These are phyloP conservation scores for Rhabdornis inornatus DNA, from an alignment of 2,113 vertebrate species.

Conservation along the genomic window DNA sequence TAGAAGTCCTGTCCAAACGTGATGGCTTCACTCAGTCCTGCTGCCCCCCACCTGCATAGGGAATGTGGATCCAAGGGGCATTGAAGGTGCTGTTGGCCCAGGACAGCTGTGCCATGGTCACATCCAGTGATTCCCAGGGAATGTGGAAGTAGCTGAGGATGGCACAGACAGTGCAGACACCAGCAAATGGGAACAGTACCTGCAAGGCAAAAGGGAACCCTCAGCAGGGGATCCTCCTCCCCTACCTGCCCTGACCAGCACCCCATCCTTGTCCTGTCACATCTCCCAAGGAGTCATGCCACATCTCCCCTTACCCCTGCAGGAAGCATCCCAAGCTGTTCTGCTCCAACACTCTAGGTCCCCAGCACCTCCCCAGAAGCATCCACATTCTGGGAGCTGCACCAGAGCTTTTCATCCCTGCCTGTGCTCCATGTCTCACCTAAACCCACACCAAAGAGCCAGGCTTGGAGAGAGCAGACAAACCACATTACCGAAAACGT, in stretches of 20 bases:
- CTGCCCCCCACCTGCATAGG: conserved; percentile 70
- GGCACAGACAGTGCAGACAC: conserved; percentile 72
- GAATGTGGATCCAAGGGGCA: conserved; percentile 75
- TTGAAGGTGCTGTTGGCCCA: conserved; percentile 20
- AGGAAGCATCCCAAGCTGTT: not conserved
- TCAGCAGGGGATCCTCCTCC: not conserved
- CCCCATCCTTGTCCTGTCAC: not conserved
- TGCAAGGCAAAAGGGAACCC: conserved; percentile 1
- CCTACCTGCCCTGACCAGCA: not conserved
- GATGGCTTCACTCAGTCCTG: not conserved
- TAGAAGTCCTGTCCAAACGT: not conserved
- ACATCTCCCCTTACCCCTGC: not conserved
- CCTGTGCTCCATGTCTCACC: not conserved
- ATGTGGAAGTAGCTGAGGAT: conserved; percentile 38
- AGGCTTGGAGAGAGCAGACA: not conserved
- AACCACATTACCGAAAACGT: conserved; percentile 74
- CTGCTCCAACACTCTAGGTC: not conserved
- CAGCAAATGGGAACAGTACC: conserved; percentile 76
- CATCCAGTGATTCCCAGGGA: conserved; percentile 26
- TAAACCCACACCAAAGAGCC: not conserved
- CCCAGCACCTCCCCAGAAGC: rapidly evolving
- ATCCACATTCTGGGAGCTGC: not conserved
- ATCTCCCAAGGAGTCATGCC: not conserved
- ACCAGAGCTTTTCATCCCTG: not conserved
- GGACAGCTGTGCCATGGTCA: not conserved